These are phyloP conservation scores for Andrena flavipes DNA, from an alignment of 2,888 invertebrate genomes.

Conservation along the genomic window DNA sequence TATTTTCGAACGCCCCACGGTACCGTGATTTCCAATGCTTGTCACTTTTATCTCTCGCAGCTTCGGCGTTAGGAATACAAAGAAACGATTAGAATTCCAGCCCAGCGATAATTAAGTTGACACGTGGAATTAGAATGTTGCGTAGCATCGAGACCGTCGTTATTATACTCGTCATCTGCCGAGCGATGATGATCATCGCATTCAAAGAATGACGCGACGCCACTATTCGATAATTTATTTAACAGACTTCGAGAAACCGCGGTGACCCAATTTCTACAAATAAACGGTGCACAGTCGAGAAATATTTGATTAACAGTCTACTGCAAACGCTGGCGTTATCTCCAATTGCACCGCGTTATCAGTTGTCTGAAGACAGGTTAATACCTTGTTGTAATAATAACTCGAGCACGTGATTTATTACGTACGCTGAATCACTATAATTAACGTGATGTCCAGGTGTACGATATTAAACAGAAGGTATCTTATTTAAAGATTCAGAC, in stretches of 20 bases:
- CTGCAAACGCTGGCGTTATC: slow-evolving; percentile 6
- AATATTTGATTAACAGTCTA: slow-evolving; percentile 11
- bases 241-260: neutral
- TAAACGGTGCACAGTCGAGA: neutral
- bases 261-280: neutral
- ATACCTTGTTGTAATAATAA: neutral
- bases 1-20: slow-evolving; percentile 10
- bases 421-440: neutral
- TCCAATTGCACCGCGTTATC: slow-evolving; percentile 20
- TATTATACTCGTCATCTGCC: slow-evolving; percentile 16
- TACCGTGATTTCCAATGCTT: slow-evolving; percentile 4
- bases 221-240: neutral
- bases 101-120: neutral
- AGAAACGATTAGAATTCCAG: slow-evolving; percentile 41
- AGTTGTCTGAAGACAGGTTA: slow-evolving; percentile 1
- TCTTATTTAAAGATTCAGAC: neutral
- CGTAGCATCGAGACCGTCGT: neutral
- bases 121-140: slow-evolving; percentile 45
- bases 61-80: slow-evolving; percentile 20
- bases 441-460: neutral
- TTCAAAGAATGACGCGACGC: neutral
- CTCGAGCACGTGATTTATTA: neutral
- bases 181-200: neutral
- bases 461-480: neutral
- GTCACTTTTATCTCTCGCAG: neutral